Conservation (phyloP, 2,113 vertebrate genomes). For the Forbesichthys agassizii region DNA sequence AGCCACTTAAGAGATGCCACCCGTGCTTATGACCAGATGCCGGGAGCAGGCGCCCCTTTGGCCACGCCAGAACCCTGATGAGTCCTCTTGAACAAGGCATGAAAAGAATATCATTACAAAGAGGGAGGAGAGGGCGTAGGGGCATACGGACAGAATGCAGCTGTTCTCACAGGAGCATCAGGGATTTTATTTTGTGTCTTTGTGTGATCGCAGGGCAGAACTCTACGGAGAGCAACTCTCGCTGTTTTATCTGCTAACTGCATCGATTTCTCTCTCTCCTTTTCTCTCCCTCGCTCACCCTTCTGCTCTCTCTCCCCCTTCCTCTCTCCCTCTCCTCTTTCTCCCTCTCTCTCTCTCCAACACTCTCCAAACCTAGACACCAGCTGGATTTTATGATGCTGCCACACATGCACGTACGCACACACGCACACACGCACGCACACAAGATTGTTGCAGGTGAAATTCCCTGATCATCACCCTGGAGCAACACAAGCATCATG, state of each 20-base stretch:
- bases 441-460: background rate
- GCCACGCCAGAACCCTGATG: constrained; percentile 11
- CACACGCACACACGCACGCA: background rate
- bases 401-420: background rate
- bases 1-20: constrained; percentile 49
- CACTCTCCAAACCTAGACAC: constrained; percentile 33
- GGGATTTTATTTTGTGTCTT: constrained; percentile 64
- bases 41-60: constrained; percentile 31
- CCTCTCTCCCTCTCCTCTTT: constrained; percentile 14
- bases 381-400: constrained; percentile 30
- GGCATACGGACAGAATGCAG: constrained; percentile 44
- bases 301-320: constrained; percentile 8
- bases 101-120: constrained; percentile 21
- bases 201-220: constrained; percentile 47
- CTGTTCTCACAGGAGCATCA: constrained; percentile 37
- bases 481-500: background rate
- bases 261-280: constrained; percentile 43
- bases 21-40: constrained; percentile 45
- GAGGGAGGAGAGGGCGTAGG: constrained; percentile 9
- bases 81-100: constrained; percentile 10
- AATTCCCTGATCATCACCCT: background rate
- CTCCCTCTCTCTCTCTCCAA: constrained; percentile 1
- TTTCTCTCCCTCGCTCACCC: constrained; percentile 42
- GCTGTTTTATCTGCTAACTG: constrained; percentile 46
- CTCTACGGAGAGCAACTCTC: constrained; percentile 44